Evolutionary conservation across 2,113 vertebrate species (phyloP), one percentile per base, ranked within the genome.

Genomic region (Cololabis saira): DNA sequence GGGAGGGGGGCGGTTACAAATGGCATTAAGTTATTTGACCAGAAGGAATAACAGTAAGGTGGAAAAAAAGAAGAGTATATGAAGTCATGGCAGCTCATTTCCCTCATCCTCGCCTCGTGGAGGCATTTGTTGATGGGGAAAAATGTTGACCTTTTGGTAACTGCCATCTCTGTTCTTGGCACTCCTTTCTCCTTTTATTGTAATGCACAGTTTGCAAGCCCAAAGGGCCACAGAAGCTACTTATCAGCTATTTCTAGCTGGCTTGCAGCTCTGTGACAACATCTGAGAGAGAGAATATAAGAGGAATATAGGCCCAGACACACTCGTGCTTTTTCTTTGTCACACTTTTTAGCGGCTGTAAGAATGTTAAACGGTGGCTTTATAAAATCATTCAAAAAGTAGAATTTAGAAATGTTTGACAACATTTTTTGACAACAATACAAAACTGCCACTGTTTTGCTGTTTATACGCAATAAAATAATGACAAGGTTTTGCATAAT

Each of bases 121-220:
- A 67, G 60, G 66, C 42, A 16, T 83, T 79, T 71, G 69, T 78
- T 79, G 61, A 30, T 45, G 45, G 65, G 53, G 83, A 81, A 21
- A 71, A 86, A 49, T 76, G 58, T 61, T 85, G 86, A 88, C 89
- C 80, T 87, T 90, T 88, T 16, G 37, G 74, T 71, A 81, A 76
- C 62, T 71, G 78, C 78, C 67, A 64, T 78, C 60, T 76, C 47
- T 61, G 41, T 45, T 47, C 71, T 49, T 59, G 71, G 41, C 62
- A 47, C 56, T 77, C 66, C 73, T 81, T 30, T 71, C 53, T 57
- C 57, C 63, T 49, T 61, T 33, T 49, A 70, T 60, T 76, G 73
- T 75, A 83, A 86, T 80, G 71, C 86, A 73, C 66, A 49, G 67
- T 86, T 66, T 76, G 48, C 19, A 47, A 71, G 71, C 83, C 73